A percentile compares a stretch with the other conserved stretches of the same genome.
Evolutionary conservation across 2,888 invertebrate genomes (phyloP).

Genomic region (Melanophora roralis): DNA sequence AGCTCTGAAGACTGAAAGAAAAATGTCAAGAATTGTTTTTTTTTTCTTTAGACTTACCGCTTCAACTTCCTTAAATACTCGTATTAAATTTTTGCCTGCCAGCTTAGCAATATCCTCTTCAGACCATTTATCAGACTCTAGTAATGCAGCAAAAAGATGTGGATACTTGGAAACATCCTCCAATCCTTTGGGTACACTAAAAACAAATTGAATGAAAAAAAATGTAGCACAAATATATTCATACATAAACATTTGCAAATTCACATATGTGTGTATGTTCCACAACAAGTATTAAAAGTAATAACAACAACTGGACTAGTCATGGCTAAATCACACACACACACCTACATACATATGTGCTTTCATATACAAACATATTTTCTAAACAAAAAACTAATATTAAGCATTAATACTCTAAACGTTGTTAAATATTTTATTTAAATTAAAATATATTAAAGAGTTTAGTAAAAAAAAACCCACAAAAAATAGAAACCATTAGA

Average conservation of each 20-base stretch:
- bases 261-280: no score
- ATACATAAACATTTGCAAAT: constrained; percentile 20
- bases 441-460: constrained; percentile 66
- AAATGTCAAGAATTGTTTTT: constrained; percentile 30
- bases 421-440: constrained; percentile 70
- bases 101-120: constrained; percentile 89
- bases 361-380: background rate
- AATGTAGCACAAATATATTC: constrained; percentile 10
- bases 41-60: constrained; percentile 81
- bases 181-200: constrained; percentile 83
- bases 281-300: background rate
- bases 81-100: constrained; percentile 89
- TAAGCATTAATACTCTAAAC: background rate
- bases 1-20: background rate
- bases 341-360: no score
- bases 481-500: background rate
- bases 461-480: background rate
- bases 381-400: background rate
- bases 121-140: constrained; percentile 89
- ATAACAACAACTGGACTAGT: background rate
- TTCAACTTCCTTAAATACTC: constrained; percentile 87
- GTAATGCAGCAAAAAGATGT: constrained; percentile 86
- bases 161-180: constrained; percentile 93
- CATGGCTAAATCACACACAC: background rate
- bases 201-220: constrained; percentile 20